Evolutionary conservation across 35 echinoderm and acorn worm species (phyloP).

Genomic region (Apostichopus japonicus): DNA sequence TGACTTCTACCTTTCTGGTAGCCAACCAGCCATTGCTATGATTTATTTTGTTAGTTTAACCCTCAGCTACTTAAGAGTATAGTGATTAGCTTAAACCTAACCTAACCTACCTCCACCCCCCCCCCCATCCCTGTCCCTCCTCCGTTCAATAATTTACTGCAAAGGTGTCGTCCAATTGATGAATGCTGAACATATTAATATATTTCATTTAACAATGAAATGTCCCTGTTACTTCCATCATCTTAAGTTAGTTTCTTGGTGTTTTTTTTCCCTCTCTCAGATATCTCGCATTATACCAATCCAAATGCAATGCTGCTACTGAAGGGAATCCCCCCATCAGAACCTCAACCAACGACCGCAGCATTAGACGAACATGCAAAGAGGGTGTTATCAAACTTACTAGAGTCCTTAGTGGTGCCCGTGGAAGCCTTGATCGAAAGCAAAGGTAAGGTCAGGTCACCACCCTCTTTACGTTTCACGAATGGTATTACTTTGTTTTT

Average conservation of each 20-base stretch:
- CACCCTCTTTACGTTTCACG: neutral
- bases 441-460: slow-evolving; percentile 3
- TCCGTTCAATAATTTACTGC: too few relatives aligned
- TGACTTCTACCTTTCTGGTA: neutral
- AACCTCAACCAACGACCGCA: slow-evolving; percentile 53
- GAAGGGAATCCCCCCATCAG: slow-evolving; percentile 70
- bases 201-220: too few relatives aligned
- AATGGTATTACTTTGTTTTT: too few relatives aligned
- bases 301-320: slow-evolving; percentile 88
- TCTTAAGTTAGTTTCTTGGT: too few relatives aligned
- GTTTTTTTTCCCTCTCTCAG: neutral
- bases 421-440: slow-evolving; percentile 52
- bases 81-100: too few relatives aligned
- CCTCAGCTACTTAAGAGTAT: too few relatives aligned
- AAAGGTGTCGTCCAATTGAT: too few relatives aligned
- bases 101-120: too few relatives aligned
- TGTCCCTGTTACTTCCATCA: too few relatives aligned
- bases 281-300: slow-evolving; percentile 83
- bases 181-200: too few relatives aligned
- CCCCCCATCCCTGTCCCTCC: too few relatives aligned
- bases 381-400: slow-evolving; percentile 83
- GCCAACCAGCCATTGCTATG: neutral
- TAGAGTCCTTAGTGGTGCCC: slow-evolving; percentile 79
- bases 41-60: neutral
- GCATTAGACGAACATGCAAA: slow-evolving; percentile 71